Conservation (phyloP, 2,797 vertebrate genomes). For the Tadarida brasiliensis region DNA sequence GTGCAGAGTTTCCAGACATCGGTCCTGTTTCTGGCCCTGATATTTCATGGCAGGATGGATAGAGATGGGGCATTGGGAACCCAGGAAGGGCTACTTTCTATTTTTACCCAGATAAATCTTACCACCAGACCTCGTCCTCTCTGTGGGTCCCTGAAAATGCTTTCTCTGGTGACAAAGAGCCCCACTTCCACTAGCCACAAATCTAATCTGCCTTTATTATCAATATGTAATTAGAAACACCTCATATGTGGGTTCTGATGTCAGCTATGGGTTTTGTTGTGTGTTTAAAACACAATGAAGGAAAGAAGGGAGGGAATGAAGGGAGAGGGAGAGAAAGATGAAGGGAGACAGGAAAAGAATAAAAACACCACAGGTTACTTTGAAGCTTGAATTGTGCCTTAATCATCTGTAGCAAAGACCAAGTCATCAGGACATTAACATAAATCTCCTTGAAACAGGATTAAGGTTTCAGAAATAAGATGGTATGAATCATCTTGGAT, state of each 20-base stretch:
- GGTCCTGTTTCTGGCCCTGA: too few relatives aligned
- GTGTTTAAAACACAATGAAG: background rate
- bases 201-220: background rate
- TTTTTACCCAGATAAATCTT: too few relatives aligned
- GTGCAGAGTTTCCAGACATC: too few relatives aligned
- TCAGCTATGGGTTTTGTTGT: background rate
- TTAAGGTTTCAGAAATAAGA: background rate
- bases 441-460: background rate
- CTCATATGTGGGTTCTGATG: background rate
- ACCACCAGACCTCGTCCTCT: too few relatives aligned
- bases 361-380: background rate
- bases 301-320: background rate
- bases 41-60: too few relatives aligned
- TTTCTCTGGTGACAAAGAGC: too few relatives aligned
- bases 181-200: background rate
- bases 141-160: too few relatives aligned
- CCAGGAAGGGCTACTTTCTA: too few relatives aligned
- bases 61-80: too few relatives aligned
- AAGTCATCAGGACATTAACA: background rate
- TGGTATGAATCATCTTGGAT: background rate
- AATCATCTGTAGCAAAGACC: background rate
- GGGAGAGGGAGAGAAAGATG: background rate
- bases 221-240: conserved; percentile 23
- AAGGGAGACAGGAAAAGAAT: background rate
- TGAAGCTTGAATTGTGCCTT: background rate